Evolutionary conservation across 1,140 invertebrate species (phyloP).

Genomic region (Solenopsis invicta): DNA sequence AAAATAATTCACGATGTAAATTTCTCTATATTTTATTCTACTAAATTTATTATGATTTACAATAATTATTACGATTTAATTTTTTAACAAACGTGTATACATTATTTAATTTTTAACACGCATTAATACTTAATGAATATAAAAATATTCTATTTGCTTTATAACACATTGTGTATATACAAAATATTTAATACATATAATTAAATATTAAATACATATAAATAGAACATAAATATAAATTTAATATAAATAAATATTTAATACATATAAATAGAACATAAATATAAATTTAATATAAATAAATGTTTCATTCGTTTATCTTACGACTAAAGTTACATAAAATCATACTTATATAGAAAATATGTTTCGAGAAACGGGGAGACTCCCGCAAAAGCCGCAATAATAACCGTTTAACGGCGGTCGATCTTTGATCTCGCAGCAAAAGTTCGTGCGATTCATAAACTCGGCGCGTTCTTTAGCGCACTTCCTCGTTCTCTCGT

Average conservation of each 20-base stretch:
- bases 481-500: constrained; percentile 75
- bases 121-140: neutral
- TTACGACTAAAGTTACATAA: neutral
- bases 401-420: constrained; percentile 20
- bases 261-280: too few species aligned
- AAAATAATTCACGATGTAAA: neutral
- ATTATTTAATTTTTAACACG: too few species aligned
- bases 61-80: too few species aligned
- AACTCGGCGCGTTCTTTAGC: constrained; percentile 39
- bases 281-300: neutral
- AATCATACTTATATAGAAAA: neutral
- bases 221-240: too few species aligned
- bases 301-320: neutral
- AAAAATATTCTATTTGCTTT: neutral
- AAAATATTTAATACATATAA: too few species aligned
- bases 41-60: neutral
- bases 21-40: neutral
- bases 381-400: neutral
- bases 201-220: too few species aligned
- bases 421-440: constrained; percentile 37
- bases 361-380: neutral
- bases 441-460: constrained; percentile 47
- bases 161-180: neutral
- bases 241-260: too few species aligned
- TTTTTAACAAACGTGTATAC: too few species aligned